Evolutionary conservation across 2,888 invertebrate genomes (phyloP).

Genomic region (Pedicia rivosa): DNA sequence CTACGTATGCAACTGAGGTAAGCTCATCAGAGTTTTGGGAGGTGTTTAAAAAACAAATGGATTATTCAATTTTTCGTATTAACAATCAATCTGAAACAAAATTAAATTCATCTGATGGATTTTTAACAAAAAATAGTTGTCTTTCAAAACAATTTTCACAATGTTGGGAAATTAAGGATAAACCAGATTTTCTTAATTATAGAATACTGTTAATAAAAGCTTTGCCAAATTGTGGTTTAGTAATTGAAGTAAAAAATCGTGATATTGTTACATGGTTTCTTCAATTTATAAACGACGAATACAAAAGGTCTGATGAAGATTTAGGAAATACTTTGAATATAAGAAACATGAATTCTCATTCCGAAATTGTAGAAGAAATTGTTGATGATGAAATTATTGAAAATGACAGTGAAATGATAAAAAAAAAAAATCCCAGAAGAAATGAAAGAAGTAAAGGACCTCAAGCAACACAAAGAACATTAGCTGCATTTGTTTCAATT

Average conservation of each 20-base stretch:
- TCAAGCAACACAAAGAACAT: constrained; percentile 17
- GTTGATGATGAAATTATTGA: too few species aligned
- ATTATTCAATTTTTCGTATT: constrained; percentile 11
- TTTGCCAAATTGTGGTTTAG: constrained; percentile 52
- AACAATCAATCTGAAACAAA: constrained; percentile 25
- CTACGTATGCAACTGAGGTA: constrained; percentile 51
- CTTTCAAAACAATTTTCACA: constrained; percentile 2
- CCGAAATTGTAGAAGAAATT: too few species aligned
- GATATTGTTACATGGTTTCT: constrained; percentile 68
- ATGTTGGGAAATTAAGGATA: constrained; percentile 24
- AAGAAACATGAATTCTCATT: constrained; percentile 24
- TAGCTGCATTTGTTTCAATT: constrained; percentile 54
- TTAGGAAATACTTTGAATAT: constrained; percentile 40
- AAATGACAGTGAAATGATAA: constrained; percentile 28
- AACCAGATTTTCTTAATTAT: constrained; percentile 58
- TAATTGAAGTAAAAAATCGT: constrained; percentile 66
- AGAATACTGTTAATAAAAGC: constrained; percentile 68
- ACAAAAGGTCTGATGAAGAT: constrained; percentile 40
- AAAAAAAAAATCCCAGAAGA: constrained; percentile 21
- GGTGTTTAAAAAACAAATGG: constrained; percentile 34
- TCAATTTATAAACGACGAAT: constrained; percentile 48
- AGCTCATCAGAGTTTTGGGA: constrained; percentile 52
- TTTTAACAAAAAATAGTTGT: constrained; percentile 4
- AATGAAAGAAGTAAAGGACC: constrained; percentile 21
- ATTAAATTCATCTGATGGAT: not conserved